A percentile compares a stretch with the other conserved stretches of the same genome.
phyloP scores from a whole-genome alignment of 2,888 invertebrate species.

The Uloborus plumipes region DNA sequence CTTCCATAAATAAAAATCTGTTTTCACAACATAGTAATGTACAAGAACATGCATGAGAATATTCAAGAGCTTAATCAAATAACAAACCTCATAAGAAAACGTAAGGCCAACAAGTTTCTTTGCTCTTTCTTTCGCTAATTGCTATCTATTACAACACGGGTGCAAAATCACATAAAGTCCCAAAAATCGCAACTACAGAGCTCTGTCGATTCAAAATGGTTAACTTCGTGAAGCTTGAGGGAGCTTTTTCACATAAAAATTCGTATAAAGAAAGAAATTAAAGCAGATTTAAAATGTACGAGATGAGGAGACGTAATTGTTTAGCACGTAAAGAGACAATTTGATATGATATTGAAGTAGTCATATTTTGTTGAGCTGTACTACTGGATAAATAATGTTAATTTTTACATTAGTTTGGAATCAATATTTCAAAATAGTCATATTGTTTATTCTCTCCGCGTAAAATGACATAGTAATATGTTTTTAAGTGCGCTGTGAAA shows the following conservation, averaged over 20 bases:
- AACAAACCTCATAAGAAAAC: slow-evolving; percentile 58
- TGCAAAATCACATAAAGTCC: slow-evolving; percentile 14
- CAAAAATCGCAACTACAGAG: too few relatives aligned
- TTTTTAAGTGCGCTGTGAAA: too few relatives aligned
- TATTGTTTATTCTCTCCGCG: too few relatives aligned
- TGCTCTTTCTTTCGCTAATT: slow-evolving; percentile 35
- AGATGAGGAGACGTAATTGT: too few relatives aligned
- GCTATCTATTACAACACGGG: slow-evolving; percentile 36
- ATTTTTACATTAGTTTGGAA: too few relatives aligned
- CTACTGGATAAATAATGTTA: too few relatives aligned
- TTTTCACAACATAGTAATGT: slow-evolving; percentile 64
- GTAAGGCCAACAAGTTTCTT: slow-evolving; percentile 53
- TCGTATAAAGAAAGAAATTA: background rate
- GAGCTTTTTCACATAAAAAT: background rate
- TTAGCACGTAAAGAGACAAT: too few relatives aligned
- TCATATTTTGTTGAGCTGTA: too few relatives aligned
- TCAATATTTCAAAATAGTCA: too few relatives aligned
- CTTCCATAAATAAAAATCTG: slow-evolving; percentile 64
- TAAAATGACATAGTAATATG: too few relatives aligned
- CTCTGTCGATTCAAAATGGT: too few relatives aligned
- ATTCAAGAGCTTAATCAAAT: slow-evolving; percentile 42
- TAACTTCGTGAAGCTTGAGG: background rate
- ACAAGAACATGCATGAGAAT: slow-evolving; percentile 63
- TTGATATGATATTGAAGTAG: too few relatives aligned
- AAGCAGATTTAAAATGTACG: background rate